Evolutionary conservation across 1,140 invertebrate species (phyloP).

Genomic region (Choristoneura fumiferana): DNA sequence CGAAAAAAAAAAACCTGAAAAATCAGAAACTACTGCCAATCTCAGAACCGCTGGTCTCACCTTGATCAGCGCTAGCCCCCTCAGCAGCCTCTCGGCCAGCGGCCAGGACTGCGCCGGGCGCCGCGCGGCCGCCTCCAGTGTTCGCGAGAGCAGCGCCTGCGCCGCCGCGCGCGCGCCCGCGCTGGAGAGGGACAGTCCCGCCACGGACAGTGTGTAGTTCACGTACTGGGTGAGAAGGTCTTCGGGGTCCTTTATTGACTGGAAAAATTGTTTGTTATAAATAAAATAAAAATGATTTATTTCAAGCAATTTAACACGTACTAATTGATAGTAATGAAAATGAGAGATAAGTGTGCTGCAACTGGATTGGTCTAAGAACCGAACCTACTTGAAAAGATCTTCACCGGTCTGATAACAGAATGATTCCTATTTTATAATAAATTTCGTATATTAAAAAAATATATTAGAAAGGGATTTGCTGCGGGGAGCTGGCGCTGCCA

Average conservation of each 20-base stretch:
- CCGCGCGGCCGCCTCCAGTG: constrained; percentile 33
- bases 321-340: background rate
- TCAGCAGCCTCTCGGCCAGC: constrained; percentile 44
- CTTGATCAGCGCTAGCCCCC: constrained; percentile 52
- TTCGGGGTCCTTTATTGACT: constrained; percentile 47
- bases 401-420: too few relatives aligned
- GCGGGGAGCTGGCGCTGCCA: too few relatives aligned
- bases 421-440: too few relatives aligned
- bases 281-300: constrained; percentile 15
- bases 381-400: too few relatives aligned
- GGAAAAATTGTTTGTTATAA: too few relatives aligned
- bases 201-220: constrained; percentile 49
- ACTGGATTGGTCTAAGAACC: too few relatives aligned
- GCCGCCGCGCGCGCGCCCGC: constrained; percentile 25
- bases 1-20: too few relatives aligned
- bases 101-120: constrained; percentile 38
- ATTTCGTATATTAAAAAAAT: too few relatives aligned
- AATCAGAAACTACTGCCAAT: too few relatives aligned
- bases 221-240: constrained; percentile 46
- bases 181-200: constrained; percentile 36
- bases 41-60: too few relatives aligned
- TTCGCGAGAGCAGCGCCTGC: background rate
- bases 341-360: too few relatives aligned
- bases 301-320: background rate
- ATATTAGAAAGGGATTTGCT: too few relatives aligned